Evolutionary conservation across 2,888 invertebrate genomes (phyloP), one percentile per base, ranked within the genome.

Genomic region (Lepidonotus clava): DNA sequence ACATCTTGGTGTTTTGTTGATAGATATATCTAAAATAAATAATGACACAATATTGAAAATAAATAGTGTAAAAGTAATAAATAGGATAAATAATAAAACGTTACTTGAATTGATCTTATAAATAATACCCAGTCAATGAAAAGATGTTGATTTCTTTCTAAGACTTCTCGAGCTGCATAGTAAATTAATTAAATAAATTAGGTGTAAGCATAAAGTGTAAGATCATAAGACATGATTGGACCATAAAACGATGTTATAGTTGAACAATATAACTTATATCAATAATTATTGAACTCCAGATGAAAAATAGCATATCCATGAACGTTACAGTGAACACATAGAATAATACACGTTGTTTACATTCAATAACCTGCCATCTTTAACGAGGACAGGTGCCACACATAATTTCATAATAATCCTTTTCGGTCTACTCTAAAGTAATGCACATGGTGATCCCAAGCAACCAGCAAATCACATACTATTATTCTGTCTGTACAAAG

Each of bases 401-500:
- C 8, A 71, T 14, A 0, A 21, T 6, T 38, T 38, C 71, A 11
- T 6, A 71, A 5, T 4, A 34, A 71, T n/a, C n/a, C 24, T 61
- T n/a, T 8, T 67, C 71, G 18, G 56, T 11, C 71, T 71, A 71
- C 21, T 34, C 14, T 38, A 71, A 71, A 36, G 21, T 14, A 71
- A 71, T 71, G 71, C 71, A 71, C 38, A 71, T 71, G 71, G 71
- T 71, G 71, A 71, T 71, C 71, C 71, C 71, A 71, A 38, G 71
- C 34, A 71, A 71, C 71, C 71, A 71, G 71, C 71, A 38, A 71
- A 71, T 71, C 36, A 71, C 71, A 71, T n/a, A 36, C 34, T 71
- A 38, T 11, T n/a, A n/a, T n/a, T n/a, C n/a, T n/a, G n/a, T n/a
- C n/a, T n/a, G n/a, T n/a, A n/a, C n/a, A n/a, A n/a, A n/a, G n/a